Percentiles rank a stretch among this genome's conserved stretches.
Conservation (phyloP, 1,140 invertebrate species). For the Steinernema feltiae region DNA sequence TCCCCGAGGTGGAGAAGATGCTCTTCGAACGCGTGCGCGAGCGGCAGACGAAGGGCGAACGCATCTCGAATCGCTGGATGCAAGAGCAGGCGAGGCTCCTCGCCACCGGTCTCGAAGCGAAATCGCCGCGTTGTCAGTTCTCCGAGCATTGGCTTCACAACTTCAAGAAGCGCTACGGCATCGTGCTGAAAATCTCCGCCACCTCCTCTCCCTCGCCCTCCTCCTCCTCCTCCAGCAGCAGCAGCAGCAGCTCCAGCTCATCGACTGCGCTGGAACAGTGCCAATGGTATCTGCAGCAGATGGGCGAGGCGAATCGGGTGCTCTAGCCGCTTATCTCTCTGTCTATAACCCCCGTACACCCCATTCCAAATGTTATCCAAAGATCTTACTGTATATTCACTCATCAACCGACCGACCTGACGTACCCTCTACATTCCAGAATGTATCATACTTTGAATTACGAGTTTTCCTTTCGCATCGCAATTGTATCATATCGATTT, state of each 20-base stretch:
- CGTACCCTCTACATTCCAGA: background rate
- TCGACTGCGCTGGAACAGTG: slow-evolving; percentile 10
- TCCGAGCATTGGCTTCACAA: slow-evolving; percentile 34
- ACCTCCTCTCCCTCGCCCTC: background rate
- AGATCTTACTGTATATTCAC: slow-evolving; percentile 9
- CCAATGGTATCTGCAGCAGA: background rate
- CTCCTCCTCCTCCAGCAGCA: background rate
- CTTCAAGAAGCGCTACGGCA: slow-evolving; percentile 28
- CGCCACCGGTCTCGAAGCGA: slow-evolving; percentile 12
- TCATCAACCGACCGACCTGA: too few species aligned
- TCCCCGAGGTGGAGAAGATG: slow-evolving; percentile 26
- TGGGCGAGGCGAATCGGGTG: background rate
- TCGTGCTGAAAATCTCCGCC: slow-evolving; percentile 3
- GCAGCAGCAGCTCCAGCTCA: background rate
- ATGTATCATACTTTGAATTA: background rate
- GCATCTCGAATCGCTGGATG: slow-evolving; percentile 21
- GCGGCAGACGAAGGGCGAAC: background rate
- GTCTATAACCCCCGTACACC: background rate
- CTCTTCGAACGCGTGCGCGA: slow-evolving; percentile 18
- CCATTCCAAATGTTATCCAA: background rate
- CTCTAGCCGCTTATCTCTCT: background rate
- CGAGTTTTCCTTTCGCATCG: background rate
- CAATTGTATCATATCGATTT: too few species aligned
- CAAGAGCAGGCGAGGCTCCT: slow-evolving; percentile 23
- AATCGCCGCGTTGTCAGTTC: slow-evolving; percentile 27